Percentiles rank a stretch among this genome's conserved stretches.
Conservation (phyloP, 2,113 vertebrate genomes). For the Catharus bicknelli region DNA sequence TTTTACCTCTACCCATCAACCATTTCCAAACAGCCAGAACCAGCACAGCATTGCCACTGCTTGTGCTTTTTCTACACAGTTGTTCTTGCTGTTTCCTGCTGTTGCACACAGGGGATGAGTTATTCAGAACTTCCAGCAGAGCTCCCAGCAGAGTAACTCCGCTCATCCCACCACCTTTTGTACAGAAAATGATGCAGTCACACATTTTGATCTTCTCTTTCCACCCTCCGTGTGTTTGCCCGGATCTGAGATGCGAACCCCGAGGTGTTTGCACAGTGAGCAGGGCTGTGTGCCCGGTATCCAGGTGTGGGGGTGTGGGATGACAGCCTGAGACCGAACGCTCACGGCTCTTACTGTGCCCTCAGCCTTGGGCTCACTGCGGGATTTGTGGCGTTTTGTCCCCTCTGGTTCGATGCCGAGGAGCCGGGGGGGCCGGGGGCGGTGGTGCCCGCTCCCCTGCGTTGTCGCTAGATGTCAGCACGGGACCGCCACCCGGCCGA, state of each 20-base stretch:
- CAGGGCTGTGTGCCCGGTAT: neutral
- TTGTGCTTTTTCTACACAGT: neutral
- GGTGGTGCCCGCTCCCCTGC: neutral
- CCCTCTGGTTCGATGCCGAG: accelerated
- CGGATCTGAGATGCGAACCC: neutral
- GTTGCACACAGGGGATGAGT: neutral
- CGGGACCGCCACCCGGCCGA: neutral
- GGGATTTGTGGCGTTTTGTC: neutral
- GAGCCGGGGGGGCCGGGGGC: neutral
- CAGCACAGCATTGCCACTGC: neutral
- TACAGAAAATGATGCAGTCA: neutral
- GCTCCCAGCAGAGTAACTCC: neutral
- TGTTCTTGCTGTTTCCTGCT: neutral
- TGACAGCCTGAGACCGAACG: neutral
- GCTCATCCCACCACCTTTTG: accelerated
- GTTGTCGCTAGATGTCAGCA: constrained; percentile 63
- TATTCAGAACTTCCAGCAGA: neutral
- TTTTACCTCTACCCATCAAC: neutral
- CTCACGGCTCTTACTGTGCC: accelerated
- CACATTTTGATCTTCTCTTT: neutral
- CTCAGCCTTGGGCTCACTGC: no score
- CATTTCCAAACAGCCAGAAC: neutral
- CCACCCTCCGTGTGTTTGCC: neutral
- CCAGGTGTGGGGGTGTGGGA: no score
- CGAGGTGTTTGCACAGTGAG: accelerated